phyloP scores from a whole-genome alignment of 2,797 vertebrate species.

The Tachyglossus aculeatus region DNA sequence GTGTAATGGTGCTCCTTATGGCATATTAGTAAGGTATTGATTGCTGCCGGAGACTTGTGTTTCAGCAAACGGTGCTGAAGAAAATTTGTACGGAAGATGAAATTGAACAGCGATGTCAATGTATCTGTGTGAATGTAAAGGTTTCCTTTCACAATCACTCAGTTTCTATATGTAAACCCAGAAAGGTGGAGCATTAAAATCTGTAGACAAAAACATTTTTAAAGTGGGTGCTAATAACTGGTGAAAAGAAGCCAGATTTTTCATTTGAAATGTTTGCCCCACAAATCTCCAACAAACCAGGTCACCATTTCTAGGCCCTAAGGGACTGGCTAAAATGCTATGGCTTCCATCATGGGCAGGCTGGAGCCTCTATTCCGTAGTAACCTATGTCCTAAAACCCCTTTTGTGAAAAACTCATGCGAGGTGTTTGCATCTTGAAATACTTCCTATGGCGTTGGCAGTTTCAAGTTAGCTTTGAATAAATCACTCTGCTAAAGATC shows the following conservation, averaged over 20 bases:
- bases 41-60: conserved; percentile 17
- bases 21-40: conserved; percentile 13
- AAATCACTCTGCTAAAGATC: conserved; percentile 19
- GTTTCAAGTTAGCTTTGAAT: conserved; percentile 27
- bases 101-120: conserved; percentile 24
- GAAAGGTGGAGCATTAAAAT: conserved; percentile 38
- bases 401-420: conserved; percentile 24
- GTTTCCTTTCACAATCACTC: conserved; percentile 20
- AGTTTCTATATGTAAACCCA: conserved; percentile 24
- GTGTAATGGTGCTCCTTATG: neutral
- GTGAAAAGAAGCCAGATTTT: conserved; percentile 16
- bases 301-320: neutral
- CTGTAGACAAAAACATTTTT: conserved; percentile 5
- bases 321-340: too few species aligned
- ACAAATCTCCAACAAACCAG: neutral
- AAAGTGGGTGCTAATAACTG: neutral
- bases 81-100: conserved; percentile 18
- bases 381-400: conserved; percentile 11
- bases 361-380: conserved; percentile 7
- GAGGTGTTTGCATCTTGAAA: neutral
- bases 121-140: neutral
- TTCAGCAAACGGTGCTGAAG: conserved; percentile 16
- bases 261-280: neutral
- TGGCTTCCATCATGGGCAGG: conserved; percentile 7
- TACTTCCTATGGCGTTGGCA: neutral